Conservation (phyloP, 2,797 vertebrate species). For the Tympanoctomys barrerae region DNA sequence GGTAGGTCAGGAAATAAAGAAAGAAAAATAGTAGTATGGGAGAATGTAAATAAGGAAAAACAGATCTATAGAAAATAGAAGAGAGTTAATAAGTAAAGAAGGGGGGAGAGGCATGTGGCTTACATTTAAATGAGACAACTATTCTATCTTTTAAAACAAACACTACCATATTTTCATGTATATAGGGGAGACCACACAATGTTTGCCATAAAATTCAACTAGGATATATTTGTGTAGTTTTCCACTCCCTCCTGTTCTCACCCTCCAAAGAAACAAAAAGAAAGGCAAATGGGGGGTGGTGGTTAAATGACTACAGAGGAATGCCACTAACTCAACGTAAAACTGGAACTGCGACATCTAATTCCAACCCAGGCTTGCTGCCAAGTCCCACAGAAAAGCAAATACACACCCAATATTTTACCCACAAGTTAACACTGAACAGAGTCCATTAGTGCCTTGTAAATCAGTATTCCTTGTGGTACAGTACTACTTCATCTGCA, state of each 20-base stretch:
- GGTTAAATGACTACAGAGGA: slow-evolving; percentile 63
- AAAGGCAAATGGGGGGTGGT: not conserved
- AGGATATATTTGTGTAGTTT: slow-evolving; percentile 71
- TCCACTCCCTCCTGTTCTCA: not conserved
- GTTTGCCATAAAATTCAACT: slow-evolving; percentile 67
- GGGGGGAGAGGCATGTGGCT: slow-evolving; percentile 43
- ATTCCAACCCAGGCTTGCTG: slow-evolving; percentile 75
- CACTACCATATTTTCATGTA: slow-evolving; percentile 60
- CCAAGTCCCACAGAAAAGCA: slow-evolving; percentile 75
- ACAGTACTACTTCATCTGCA: slow-evolving; percentile 2
- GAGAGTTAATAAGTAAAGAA: not conserved
- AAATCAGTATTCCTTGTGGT: slow-evolving; percentile 31
- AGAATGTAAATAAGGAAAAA: slow-evolving; percentile 68
- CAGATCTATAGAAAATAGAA: slow-evolving; percentile 36
- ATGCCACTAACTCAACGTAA: slow-evolving; percentile 71
- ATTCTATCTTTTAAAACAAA: slow-evolving; percentile 73
- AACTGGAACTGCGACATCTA: slow-evolving; percentile 73
- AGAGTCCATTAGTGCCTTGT: slow-evolving; percentile 50
- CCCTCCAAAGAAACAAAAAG: slow-evolving; percentile 59
- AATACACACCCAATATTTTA: slow-evolving; percentile 58
- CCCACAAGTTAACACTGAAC: slow-evolving; percentile 61
- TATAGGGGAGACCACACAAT: slow-evolving; percentile 70
- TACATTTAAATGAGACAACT: slow-evolving; percentile 70
- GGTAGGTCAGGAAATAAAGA: slow-evolving; percentile 30
- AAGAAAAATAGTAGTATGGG: slow-evolving; percentile 11